These are phyloP conservation scores for Drosophila anomelani DNA, from an alignment of 2,888 invertebrate species.

Conservation along the genomic window DNA sequence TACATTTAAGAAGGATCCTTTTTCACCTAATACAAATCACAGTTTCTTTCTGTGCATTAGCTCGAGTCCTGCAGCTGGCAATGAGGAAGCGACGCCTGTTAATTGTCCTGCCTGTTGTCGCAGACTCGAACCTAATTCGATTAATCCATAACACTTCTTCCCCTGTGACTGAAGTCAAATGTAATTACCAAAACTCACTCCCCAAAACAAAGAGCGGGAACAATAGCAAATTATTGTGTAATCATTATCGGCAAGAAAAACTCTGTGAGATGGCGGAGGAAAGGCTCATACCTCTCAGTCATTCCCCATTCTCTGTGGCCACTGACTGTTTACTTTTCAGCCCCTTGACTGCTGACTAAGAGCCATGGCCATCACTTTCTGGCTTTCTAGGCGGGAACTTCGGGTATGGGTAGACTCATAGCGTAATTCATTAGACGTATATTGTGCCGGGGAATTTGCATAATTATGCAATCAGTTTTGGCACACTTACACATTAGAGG, in stretches of 20 bases:
- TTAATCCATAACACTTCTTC: slow-evolving; percentile 48
- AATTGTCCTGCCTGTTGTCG: slow-evolving; percentile 46
- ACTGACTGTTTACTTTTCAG: slow-evolving; percentile 25
- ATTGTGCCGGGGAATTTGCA: slow-evolving; percentile 80
- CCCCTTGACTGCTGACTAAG: slow-evolving; percentile 25
- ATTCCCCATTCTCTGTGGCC: slow-evolving; percentile 1
- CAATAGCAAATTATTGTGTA: slow-evolving; percentile 72
- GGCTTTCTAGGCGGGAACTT: slow-evolving; percentile 13
- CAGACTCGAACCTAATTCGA: slow-evolving; percentile 58
- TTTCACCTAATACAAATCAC: neutral
- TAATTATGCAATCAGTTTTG: slow-evolving; percentile 82
- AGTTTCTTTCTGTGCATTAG: neutral
- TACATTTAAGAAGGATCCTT: neutral
- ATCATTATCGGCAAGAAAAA: slow-evolving; percentile 49
- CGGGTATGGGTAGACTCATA: slow-evolving; percentile 32
- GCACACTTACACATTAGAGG: slow-evolving; percentile 78
- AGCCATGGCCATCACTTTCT: slow-evolving; percentile 39
- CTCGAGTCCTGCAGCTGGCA: slow-evolving; percentile 3
- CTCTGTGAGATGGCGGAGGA: neutral
- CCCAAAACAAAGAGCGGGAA: slow-evolving; percentile 13
- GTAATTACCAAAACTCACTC: slow-evolving; percentile 47
- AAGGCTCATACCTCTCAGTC: neutral
- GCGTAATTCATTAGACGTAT: slow-evolving; percentile 79
- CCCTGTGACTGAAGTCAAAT: slow-evolving; percentile 33
- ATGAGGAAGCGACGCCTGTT: slow-evolving; percentile 35